Evolutionary conservation across 2,888 invertebrate genomes (phyloP).

Genomic region (Embidobia sp.): DNA sequence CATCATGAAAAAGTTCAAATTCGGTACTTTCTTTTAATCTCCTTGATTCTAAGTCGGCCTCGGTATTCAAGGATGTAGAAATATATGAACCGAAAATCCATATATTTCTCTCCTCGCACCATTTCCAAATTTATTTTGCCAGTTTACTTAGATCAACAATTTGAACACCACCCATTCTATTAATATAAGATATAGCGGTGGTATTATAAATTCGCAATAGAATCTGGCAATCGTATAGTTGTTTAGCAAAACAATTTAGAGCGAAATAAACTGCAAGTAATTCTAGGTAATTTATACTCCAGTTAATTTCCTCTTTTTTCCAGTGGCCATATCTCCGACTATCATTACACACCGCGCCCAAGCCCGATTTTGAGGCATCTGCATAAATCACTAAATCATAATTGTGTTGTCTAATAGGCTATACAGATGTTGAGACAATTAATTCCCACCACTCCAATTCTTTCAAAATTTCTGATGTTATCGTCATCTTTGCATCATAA

Average conservation of each 20-base stretch:
- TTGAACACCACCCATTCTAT: slow-evolving; percentile 11
- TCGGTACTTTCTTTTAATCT: background rate
- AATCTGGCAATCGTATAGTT: background rate
- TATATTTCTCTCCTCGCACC: background rate
- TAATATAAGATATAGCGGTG: background rate
- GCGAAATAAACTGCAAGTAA: background rate
- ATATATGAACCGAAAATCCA: slow-evolving; percentile 1
- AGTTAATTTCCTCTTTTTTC: background rate
- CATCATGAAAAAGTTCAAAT: slow-evolving; percentile 17
- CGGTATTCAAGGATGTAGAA: background rate
- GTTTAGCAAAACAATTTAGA: background rate
- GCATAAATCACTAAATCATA: slow-evolving; percentile 48
- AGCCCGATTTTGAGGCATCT: slow-evolving; percentile 49
- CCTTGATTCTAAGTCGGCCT: background rate
- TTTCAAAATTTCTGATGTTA: too few relatives aligned
- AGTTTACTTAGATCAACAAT: background rate
- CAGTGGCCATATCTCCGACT: slow-evolving; percentile 24
- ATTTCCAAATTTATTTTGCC: slow-evolving; percentile 23
- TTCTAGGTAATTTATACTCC: slow-evolving; percentile 2
- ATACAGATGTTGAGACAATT: too few relatives aligned
- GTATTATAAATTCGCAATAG: slow-evolving; percentile 2
- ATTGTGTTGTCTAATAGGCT: slow-evolving; percentile 11
- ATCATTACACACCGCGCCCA: slow-evolving; percentile 29
- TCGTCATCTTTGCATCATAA: too few relatives aligned
- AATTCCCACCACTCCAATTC: too few relatives aligned